A percentile compares a stretch with the other conserved stretches of the same genome.
Evolutionary conservation across 2,113 vertebrate genomes (phyloP).

Genomic region (Paracanthobrama guichenoti): DNA sequence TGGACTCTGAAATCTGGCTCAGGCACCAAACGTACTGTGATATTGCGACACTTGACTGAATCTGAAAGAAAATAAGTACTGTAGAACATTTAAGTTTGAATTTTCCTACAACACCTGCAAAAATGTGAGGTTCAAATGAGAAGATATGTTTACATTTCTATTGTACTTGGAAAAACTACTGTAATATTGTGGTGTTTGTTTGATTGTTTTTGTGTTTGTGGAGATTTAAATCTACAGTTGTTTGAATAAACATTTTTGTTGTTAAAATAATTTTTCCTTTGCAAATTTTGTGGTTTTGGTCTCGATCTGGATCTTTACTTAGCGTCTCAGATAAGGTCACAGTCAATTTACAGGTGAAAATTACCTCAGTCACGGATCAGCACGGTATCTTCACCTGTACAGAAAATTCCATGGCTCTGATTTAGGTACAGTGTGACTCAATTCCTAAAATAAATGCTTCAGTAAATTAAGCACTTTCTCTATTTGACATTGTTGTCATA

Average conservation of each 20-base stretch:
- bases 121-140: background rate
- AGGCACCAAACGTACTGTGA: slow-evolving; percentile 5
- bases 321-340: background rate
- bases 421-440: background rate
- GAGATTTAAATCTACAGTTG: background rate
- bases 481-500: background rate
- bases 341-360: background rate
- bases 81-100: background rate
- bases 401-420: background rate
- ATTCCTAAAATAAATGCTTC: background rate
- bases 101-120: background rate
- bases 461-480: background rate
- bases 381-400: background rate
- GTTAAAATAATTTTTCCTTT: background rate
- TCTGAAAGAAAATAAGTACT: slow-evolving; percentile 32
- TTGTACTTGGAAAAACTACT: background rate
- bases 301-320: background rate
- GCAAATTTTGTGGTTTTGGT: background rate
- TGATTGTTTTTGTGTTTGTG: slow-evolving; percentile 7
- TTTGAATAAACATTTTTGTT: background rate
- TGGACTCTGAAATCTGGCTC: slow-evolving; percentile 51
- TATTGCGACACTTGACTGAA: slow-evolving; percentile 8
- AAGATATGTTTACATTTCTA: slow-evolving; percentile 22
- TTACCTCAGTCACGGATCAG: background rate
- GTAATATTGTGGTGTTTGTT: background rate